Conservation (phyloP, 2,113 vertebrate genomes). For the Mesembrinibis cayennensis region DNA sequence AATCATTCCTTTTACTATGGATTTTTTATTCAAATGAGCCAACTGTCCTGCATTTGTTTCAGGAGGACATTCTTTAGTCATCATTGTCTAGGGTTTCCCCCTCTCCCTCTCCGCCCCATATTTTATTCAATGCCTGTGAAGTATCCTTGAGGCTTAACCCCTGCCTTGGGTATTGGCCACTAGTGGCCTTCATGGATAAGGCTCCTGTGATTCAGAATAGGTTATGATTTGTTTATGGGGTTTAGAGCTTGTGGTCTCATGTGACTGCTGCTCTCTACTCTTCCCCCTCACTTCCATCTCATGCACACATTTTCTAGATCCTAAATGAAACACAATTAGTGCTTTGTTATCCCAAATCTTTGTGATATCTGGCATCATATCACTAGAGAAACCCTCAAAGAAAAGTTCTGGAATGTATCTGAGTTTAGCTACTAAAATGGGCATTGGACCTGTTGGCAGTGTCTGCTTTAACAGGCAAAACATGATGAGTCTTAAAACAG, state of each 20-base stretch:
- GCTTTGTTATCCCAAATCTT: neutral
- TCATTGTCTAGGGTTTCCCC: neutral
- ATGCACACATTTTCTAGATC: neutral
- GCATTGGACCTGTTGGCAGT: neutral
- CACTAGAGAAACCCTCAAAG: neutral
- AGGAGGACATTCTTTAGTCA: neutral
- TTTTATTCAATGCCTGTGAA: constrained; percentile 1
- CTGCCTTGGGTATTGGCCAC: neutral
- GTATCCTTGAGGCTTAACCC: neutral
- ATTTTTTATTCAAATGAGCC: neutral
- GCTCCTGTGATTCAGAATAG: neutral
- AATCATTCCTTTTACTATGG: neutral
- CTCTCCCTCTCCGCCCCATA: neutral
- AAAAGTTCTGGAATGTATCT: neutral
- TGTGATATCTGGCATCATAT: neutral
- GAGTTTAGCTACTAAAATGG: neutral
- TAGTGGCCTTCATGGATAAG: neutral
- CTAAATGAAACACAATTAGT: neutral
- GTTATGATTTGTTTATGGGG: neutral
- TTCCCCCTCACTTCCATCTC: neutral
- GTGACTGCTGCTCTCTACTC: neutral
- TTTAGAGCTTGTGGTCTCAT: neutral
- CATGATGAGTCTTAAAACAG: neutral
- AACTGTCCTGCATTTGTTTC: neutral
- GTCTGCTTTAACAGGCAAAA: neutral